Base-by-base conservation (phyloP, 2,888 invertebrate species). In the Acronicta psi region DNA sequence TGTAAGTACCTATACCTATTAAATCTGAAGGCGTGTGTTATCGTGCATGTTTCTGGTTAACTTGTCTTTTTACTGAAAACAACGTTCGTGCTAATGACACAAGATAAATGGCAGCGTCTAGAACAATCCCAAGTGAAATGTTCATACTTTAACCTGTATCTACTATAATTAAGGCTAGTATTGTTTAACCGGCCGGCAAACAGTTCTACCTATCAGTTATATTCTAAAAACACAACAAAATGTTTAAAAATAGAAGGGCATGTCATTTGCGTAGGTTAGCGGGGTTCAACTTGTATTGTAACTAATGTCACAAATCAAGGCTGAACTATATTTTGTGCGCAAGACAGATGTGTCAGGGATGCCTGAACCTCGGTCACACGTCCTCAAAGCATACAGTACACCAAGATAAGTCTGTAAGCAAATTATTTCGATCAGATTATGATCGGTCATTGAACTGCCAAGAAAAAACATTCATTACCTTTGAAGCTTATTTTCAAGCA, bases 161-260 rank as follows among this genome's bases (percentile, higher is more conserved):
- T 41, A 43, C 45, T 57, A 53, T 59, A 57, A 61, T 57, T 45
- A 61, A 67, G 34, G 50, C 52, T 59, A 62, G 64, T 64, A 73
- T 66, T 54, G 36, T 70, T 69, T 40, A 36, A 55, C 37, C 53
- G 49, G 25, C 41, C 57, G 52, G 61, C 52, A 57, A 63, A 63
- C 50, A 16, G 42, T 50, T 59, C 45, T 56, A n/a, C n/a, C n/a
- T n/a, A n/a, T n/a, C n/a, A n/a, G n/a, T n/a, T n/a, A n/a, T n/a
- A 31, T 60, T 75, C 53, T 43, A 20, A 46, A 60, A 59, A 59
- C 58, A 59, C 29, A 62, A 68, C 37, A 72, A n/a, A 54, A 18
- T 42, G 43, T 56, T 51, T 65, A 55, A 45, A 61, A 69, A 62
- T 73, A 63, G 56, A 72, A 52, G 20, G 42, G 29, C 54, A 51